phyloP scores from a whole-genome alignment of 1,140 invertebrate genomes.

The Drosophila cardini region DNA sequence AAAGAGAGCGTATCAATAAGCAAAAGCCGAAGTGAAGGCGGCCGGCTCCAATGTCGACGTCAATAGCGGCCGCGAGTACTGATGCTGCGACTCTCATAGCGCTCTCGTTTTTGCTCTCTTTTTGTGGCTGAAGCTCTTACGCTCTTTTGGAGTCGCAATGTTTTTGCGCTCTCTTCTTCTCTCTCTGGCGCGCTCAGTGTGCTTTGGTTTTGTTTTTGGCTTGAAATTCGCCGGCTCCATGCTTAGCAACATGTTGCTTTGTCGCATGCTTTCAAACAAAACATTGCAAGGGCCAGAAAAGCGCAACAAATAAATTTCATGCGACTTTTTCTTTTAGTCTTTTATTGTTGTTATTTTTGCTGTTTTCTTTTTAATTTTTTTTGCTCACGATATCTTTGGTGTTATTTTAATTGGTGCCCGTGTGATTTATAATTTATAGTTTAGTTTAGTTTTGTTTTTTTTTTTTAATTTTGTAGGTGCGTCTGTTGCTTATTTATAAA shows the following conservation, averaged over 20 bases:
- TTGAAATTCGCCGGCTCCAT: constrained; percentile 43
- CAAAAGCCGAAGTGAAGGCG: constrained; percentile 36
- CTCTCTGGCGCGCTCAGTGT: constrained; percentile 7
- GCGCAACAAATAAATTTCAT: constrained; percentile 9
- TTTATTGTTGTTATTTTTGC: not conserved
- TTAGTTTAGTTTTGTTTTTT: constrained; percentile 25
- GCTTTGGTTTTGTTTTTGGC: constrained; percentile 35
- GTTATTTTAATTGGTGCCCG: constrained; percentile 54
- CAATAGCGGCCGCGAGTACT: constrained; percentile 23
- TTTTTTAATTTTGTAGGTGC: constrained; percentile 19
- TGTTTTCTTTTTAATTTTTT: too few species aligned
- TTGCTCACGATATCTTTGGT: constrained; percentile 8
- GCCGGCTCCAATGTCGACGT: constrained; percentile 53
- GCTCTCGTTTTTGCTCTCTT: constrained; percentile 11
- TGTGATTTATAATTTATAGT: constrained; percentile 72
- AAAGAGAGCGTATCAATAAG: constrained; percentile 27
- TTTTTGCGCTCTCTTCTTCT: not conserved
- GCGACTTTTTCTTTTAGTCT: not conserved
- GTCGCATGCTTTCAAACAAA: constrained; percentile 47
- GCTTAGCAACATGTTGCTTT: constrained; percentile 55
- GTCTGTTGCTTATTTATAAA: constrained; percentile 75
- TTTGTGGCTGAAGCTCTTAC: not conserved
- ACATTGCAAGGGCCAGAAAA: constrained; percentile 25
- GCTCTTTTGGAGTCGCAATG: not conserved
- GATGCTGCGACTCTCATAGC: constrained; percentile 36